Evolutionary conservation across 2,797 vertebrate species (phyloP), one percentile per base, ranked within the genome.

Genomic region (Macropus fuliginosus): DNA sequence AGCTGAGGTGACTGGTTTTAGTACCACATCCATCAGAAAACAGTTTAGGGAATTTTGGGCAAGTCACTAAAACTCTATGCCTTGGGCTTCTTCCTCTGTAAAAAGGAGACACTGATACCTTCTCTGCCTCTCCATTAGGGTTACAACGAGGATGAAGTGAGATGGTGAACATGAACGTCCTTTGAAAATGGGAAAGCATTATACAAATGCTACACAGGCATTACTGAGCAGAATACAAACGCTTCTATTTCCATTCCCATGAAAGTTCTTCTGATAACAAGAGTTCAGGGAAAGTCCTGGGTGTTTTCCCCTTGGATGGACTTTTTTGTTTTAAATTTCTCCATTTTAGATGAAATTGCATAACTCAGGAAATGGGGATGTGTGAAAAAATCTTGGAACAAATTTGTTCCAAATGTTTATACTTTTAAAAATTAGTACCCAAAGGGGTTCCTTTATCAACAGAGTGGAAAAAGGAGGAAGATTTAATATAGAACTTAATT

Each of bases 361-460:
- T 93, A 92, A 91, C 55, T 94, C 28, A 59, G 27, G 28, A 27
- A 92, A 94, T 3, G 81, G 24, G 55, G 94, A 91, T 95, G 6
- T 87, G 59, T 89, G 92, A 13, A 92, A n/a, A 1, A 95, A 91
- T 57, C 91, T 96, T 40, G 40, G 92, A 24, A 94, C 66, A 92
- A 91, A 92, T 54, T 11, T 94, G 95, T 66, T 93, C 24, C 13
- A 90, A 89, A 87, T 56, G n/a, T n/a, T 93, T 91, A 1, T 59
- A 92, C 16, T 59, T 94, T 93, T 87, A 93, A 92, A 54, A 91
- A 90, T 52, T 95, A 21, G 56, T 92, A 91, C 89, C 16, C n/a
- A 95, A 96, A 96, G 1, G 96, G 57, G 4, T 27, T 55, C 92
- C 95, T 95, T 94, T 95, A 92, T 95, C 91, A 94, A 95, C 8